These are phyloP conservation scores for Sorex maritimensis DNA, from an alignment of 2,797 vertebrate species.

Conservation along the genomic window DNA sequence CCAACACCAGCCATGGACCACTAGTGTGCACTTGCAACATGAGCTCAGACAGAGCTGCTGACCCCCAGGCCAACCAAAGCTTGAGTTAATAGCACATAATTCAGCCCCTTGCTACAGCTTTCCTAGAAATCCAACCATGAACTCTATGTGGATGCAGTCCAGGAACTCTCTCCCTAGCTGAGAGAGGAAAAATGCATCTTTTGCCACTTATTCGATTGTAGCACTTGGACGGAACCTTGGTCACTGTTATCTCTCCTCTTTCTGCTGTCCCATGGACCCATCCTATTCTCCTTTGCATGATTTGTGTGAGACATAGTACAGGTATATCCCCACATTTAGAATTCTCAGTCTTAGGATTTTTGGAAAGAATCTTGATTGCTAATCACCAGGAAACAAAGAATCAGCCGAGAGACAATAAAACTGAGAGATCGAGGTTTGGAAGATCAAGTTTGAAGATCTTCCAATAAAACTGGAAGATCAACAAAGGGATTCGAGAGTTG, in stretches of 20 bases:
- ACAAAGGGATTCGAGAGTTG: neutral
- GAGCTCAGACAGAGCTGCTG: neutral
- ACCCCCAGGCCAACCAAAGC: neutral
- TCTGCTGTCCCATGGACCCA: neutral
- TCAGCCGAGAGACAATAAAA: neutral
- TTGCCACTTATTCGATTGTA: neutral
- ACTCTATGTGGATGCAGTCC: neutral
- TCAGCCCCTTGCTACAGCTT: slow-evolving; percentile 6
- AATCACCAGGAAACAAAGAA: neutral
- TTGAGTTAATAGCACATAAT: slow-evolving; percentile 40
- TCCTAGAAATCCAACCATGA: slow-evolving; percentile 44
- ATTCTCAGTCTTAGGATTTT: neutral
- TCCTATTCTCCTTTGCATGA: neutral
- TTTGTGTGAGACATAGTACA: neutral
- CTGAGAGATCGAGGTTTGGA: neutral
- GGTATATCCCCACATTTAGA: neutral
- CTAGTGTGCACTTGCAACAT: neutral
- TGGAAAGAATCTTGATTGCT: slow-evolving; percentile 34
- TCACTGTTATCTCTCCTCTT: neutral
- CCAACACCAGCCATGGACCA: neutral
- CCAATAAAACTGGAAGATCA: too few relatives aligned
- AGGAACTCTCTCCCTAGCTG: neutral
- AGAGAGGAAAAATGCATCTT: neutral
- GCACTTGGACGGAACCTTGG: neutral
- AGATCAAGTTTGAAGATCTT: too few relatives aligned